Evolutionary conservation across 2,888 invertebrate species (phyloP).

Genomic region (Ptychoptera albimana): DNA sequence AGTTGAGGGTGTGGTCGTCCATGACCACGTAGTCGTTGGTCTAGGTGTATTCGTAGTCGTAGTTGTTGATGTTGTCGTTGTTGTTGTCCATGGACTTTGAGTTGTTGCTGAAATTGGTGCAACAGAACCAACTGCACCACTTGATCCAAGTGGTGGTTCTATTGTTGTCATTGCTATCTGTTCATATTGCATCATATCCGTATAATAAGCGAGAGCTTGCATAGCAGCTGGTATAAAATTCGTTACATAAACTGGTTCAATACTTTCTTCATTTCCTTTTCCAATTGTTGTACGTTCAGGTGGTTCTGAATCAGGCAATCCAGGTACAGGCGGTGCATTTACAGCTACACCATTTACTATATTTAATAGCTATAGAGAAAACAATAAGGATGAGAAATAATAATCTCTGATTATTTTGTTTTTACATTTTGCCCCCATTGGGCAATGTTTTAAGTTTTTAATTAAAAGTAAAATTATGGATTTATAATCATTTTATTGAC

Average conservation of each 20-base stretch:
- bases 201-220: conserved; percentile 30
- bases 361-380: too few species aligned
- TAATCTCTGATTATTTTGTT: too few species aligned
- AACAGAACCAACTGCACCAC: conserved; percentile 8
- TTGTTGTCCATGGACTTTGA: conserved; percentile 5
- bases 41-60: conserved; percentile 5
- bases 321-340: conserved; percentile 4
- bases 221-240: conserved; percentile 29
- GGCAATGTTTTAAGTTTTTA: too few species aligned
- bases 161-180: conserved; percentile 23
- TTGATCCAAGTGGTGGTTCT: conserved; percentile 25
- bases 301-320: neutral
- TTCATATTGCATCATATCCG: conserved; percentile 29
- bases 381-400: too few species aligned
- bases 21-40: conserved; percentile 7
- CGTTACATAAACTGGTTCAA: conserved; percentile 16
- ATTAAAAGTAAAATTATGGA: too few species aligned
- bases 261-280: neutral
- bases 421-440: too few species aligned
- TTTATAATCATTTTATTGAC: too few species aligned
- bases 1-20: conserved; percentile 4
- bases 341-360: neutral
- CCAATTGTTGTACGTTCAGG: neutral
- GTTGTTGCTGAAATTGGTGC: conserved; percentile 1
- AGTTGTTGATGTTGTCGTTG: conserved; percentile 2